Base-by-base conservation (phyloP, 2,888 invertebrate species). In the Apantesis nais region DNA sequence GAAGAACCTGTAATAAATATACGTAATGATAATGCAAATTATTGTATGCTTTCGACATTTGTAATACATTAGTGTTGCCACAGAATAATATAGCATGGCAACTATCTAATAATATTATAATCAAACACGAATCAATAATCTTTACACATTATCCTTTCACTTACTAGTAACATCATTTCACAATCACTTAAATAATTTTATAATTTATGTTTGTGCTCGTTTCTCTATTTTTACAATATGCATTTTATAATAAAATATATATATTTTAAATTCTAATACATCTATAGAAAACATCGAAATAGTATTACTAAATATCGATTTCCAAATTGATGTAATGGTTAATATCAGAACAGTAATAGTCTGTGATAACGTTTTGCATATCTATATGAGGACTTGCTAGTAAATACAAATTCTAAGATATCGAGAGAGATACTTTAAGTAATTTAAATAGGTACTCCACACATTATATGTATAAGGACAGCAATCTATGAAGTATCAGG, bases 71-170 rank as follows among this genome's bases (percentile, higher is more conserved):
- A 65, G 67, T 39, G 58, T 48, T 70, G 25, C 37, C 31, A 25
- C 55, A 39, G 19, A 34, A 9, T 29, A 19, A 8, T 0, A 1
- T 60, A 60, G 16, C 9, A 31, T 31, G 31, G 19, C 29, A 31
- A 14, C 14, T 60, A 29, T 16, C n/a, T 60, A 5, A 16, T 7
- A 14, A 31, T 72, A 71, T 74, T 77, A 41, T 41, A 41, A 41
- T 41, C 14, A 41, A 41, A 14, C 14, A 41, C 12, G 16, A 41
- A 41, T 41, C 41, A 41, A 41, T 41, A 41, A 41, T 41, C 41
- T 14, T 52, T 62, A 70, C 44, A 52, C 66, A 52, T 55, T 55
- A 74, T 78, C 76, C 78, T 79, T 80, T 78, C 72, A 75, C 78
- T 75, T 70, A 48, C 22, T 76, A 74, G 67, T 64, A 37, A 52